Evolutionary conservation across 2,797 vertebrate species (phyloP).

Genomic region (Onychomys leucogaster): DNA sequence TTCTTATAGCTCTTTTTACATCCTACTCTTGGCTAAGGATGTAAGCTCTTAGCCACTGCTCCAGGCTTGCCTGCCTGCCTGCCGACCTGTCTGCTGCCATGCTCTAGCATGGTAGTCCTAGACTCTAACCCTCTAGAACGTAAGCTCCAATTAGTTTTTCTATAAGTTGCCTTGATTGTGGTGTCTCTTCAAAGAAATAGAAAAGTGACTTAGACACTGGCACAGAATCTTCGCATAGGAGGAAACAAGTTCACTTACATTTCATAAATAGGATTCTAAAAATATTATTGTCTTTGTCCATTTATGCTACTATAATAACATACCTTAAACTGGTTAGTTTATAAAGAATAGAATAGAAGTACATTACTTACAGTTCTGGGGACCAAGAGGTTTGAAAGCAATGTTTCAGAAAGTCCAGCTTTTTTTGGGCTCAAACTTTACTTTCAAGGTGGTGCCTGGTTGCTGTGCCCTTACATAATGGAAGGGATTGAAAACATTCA

Average conservation of each 20-base stretch:
- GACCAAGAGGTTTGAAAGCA: neutral
- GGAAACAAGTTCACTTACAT: constrained; percentile 16
- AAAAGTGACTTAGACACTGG: neutral
- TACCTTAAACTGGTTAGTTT: no score
- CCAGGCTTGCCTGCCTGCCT: neutral
- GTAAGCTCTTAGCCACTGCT: neutral
- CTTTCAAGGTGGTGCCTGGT: neutral
- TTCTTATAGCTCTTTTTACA: neutral
- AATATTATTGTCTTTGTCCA: neutral
- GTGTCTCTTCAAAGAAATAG: neutral
- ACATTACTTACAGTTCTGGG: neutral
- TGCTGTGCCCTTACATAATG: neutral
- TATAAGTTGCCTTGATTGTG: neutral
- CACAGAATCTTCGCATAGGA: neutral
- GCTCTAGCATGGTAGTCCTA: neutral
- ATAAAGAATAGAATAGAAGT: neutral
- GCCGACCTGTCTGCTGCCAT: neutral
- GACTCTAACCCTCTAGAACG: neutral
- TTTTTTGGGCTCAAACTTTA: neutral
- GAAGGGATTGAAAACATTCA: neutral
- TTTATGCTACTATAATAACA: neutral
- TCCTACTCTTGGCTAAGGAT: neutral
- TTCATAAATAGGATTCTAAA: constrained; percentile 27
- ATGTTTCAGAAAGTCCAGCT: neutral
- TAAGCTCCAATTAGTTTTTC: neutral